Evolutionary conservation across 2,113 vertebrate species (phyloP).

Genomic region (Ramphastos sulfuratus): DNA sequence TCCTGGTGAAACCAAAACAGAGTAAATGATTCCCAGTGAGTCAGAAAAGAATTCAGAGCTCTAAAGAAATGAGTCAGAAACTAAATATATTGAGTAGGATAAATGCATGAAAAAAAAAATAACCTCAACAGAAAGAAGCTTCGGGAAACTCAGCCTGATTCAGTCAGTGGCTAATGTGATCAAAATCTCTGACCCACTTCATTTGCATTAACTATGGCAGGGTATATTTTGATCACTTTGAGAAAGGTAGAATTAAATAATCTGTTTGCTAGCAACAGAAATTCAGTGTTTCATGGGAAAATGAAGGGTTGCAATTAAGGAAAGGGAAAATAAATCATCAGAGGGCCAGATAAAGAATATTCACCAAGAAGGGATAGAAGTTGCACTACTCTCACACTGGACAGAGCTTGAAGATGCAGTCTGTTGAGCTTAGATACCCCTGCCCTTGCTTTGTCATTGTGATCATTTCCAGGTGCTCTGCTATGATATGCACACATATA

Average conservation of each 20-base stretch:
- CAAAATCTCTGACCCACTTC: constrained; percentile 30
- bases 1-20: constrained; percentile 61
- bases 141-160: constrained; percentile 51
- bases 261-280: neutral
- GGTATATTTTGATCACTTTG: neutral
- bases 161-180: constrained; percentile 56
- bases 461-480: neutral
- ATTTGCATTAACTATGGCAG: neutral
- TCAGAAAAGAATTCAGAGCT: constrained; percentile 65
- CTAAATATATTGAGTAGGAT: constrained; percentile 71
- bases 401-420: neutral
- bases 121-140: constrained; percentile 47
- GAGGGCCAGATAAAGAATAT: neutral
- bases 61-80: constrained; percentile 78
- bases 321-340: neutral
- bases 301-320: neutral
- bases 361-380: neutral
- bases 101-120: constrained; percentile 44
- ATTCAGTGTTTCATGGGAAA: neutral
- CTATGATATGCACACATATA: neutral
- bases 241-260: neutral
- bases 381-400: neutral
- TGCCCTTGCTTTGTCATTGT: neutral
- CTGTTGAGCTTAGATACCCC: neutral
- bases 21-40: constrained; percentile 70